Conservation (phyloP, 2,888 invertebrate genomes). For the Serrognathus titanus region DNA sequence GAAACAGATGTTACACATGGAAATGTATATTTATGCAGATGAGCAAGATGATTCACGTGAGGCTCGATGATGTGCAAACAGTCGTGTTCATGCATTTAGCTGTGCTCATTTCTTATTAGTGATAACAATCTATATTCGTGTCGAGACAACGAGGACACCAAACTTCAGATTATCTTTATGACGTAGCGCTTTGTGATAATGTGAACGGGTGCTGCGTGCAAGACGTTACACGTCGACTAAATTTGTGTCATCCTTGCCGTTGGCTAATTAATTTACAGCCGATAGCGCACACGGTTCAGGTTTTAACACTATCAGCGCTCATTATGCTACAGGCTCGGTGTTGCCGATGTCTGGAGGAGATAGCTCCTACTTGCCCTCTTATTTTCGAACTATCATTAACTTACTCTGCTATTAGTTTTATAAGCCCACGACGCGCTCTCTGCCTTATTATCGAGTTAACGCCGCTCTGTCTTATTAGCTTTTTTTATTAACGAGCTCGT, state of each 20-base stretch:
- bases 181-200: conserved; percentile 11
- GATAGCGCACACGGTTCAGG: conserved; percentile 35
- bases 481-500: too few species aligned
- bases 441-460: too few species aligned
- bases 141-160: not conserved
- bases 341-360: conserved; percentile 12
- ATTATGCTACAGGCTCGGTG: conserved; percentile 22
- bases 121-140: conserved; percentile 6
- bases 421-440: not conserved
- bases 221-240: conserved; percentile 28
- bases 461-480: too few species aligned
- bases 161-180: conserved; percentile 13
- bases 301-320: conserved; percentile 36
- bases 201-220: not conserved
- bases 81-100: conserved; percentile 6
- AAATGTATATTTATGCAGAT: not conserved
- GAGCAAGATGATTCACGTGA: conserved; percentile 11
- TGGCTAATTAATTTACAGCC: conserved; percentile 38
- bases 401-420: conserved; percentile 2
- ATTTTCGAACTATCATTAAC: conserved; percentile 7
- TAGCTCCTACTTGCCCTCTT: conserved; percentile 2
- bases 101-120: conserved; percentile 2
- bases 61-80: conserved; percentile 2
- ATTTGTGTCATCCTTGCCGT: conserved; percentile 28
- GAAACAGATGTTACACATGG: not conserved